Evolutionary conservation across 2,797 vertebrate genomes (phyloP), one percentile per base, ranked within the genome.

Genomic region (Dryobates pubescens): DNA sequence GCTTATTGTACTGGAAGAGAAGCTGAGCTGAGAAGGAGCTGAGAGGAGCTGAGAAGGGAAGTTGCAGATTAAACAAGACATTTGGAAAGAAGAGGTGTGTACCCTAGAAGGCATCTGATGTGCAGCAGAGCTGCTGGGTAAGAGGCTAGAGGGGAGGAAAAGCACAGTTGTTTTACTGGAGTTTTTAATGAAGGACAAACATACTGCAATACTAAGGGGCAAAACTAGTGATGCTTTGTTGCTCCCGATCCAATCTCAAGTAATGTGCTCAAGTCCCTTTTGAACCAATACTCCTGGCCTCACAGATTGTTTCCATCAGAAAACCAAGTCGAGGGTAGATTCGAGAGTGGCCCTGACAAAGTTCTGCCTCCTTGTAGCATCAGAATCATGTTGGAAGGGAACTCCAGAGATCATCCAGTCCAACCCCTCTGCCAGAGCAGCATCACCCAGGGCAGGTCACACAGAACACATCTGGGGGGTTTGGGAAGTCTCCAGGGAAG

Each of bases 61-160:
- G 68, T 84, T 94, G 87, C 64, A 88, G 79, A 85, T 85, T 75
- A 80, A 94, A 90, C 26, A 84, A 70, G 80, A 30, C 38, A 63
- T 86, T 88, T 79, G 83, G 78, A 65, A 96, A 93, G 64, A 78
- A 91, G 77, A 90, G 51, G 29, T 56, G 82, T 23, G 45, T 77
- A 51, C 68, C 41, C 32, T 82, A 30, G 63, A 8, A 7, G 57
- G 67, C 51, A 76, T 85, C 73, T 71, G 56, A 82, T 79, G 90
- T 88, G 67, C 53, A 70, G 80, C 77, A 85, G 41, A 90, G 49
- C 61, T 95, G 32, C 84, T 89, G 68, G 19, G 86, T 89, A 64
- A 74, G 72, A 93, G 74, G 64, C 36, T 77, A 30, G 54, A 49
- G 82, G 45, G 63, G 80, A 80, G 54, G 61, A 82, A 77, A 85